Evolutionary conservation across 2,888 invertebrate genomes (phyloP).

Genomic region (Cancer borealis): DNA sequence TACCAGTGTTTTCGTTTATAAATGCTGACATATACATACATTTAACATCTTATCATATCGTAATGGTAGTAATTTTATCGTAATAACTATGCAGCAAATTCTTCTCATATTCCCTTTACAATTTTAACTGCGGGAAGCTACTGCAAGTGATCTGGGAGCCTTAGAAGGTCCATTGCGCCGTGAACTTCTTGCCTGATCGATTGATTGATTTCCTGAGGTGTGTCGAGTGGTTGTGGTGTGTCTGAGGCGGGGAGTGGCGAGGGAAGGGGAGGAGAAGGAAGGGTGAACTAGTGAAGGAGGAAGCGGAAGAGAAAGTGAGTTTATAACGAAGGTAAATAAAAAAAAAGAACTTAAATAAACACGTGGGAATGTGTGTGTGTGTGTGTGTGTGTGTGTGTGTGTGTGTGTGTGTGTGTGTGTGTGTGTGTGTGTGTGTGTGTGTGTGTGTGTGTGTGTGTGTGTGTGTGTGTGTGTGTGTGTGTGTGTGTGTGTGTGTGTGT

Average conservation of each 20-base stretch:
- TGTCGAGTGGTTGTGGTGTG: neutral
- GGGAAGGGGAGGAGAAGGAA: neutral
- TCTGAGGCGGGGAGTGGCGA: neutral
- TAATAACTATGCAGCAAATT: neutral
- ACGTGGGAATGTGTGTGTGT: constrained; percentile 29
- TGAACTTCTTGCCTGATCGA: constrained; percentile 17
- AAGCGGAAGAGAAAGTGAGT: constrained; percentile 29
- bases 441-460: constrained; percentile 22
- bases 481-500: constrained; percentile 39
- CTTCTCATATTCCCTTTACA: neutral
- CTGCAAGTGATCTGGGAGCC: neutral
- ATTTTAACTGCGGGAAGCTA: neutral
- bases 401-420: neutral
- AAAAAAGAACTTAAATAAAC: neutral
- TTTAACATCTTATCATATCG: neutral
- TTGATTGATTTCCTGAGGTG: constrained; percentile 16
- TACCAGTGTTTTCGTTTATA: too few species aligned
- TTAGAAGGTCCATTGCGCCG: neutral
- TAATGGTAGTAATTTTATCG: neutral
- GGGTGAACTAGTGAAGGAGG: neutral
- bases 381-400: neutral
- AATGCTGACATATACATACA: neutral
- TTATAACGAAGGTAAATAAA: neutral
- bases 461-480: constrained; percentile 9
- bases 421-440: constrained; percentile 25